These are phyloP conservation scores for Loriculus beryllinus DNA, from an alignment of 2,797 vertebrate genomes.

Conservation along the genomic window DNA sequence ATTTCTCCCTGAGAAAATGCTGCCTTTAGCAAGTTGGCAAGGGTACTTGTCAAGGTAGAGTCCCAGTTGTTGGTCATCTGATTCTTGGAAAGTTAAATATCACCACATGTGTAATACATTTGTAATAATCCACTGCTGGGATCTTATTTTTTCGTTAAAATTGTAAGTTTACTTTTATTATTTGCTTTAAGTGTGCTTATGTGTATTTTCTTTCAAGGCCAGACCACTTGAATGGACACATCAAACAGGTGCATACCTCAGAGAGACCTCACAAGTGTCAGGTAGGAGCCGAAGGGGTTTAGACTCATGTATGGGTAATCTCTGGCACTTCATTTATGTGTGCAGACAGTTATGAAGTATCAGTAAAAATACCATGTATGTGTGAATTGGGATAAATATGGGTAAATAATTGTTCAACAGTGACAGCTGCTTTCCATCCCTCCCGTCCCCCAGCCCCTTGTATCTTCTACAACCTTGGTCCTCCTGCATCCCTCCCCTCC, in stretches of 20 bases:
- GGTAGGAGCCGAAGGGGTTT: conserved; percentile 79
- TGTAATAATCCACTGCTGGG: background rate
- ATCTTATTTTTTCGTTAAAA: background rate
- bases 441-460: background rate
- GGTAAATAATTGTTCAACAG: background rate
- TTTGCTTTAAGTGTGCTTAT: conserved; percentile 47
- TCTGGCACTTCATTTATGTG: background rate
- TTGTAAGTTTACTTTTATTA: background rate
- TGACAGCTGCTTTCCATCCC: conserved; percentile 43
- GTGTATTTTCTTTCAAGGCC: conserved; percentile 83
- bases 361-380: background rate
- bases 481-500: background rate
- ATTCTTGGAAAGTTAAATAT: background rate
- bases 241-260: conserved; percentile 99
- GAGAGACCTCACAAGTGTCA: conserved; percentile 99
- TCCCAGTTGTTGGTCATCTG: background rate
- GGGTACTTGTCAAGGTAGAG: background rate
- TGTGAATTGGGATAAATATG: background rate
- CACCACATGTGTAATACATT: background rate
- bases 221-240: conserved; percentile 98
- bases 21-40: background rate
- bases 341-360: background rate
- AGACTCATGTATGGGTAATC: background rate
- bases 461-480: conserved; percentile 29
- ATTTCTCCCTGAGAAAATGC: conserved; percentile 19